Evolutionary conservation across 1,140 invertebrate genomes (phyloP), one percentile per base, ranked within the genome.

Genomic region (Drosophila seguyi): DNA sequence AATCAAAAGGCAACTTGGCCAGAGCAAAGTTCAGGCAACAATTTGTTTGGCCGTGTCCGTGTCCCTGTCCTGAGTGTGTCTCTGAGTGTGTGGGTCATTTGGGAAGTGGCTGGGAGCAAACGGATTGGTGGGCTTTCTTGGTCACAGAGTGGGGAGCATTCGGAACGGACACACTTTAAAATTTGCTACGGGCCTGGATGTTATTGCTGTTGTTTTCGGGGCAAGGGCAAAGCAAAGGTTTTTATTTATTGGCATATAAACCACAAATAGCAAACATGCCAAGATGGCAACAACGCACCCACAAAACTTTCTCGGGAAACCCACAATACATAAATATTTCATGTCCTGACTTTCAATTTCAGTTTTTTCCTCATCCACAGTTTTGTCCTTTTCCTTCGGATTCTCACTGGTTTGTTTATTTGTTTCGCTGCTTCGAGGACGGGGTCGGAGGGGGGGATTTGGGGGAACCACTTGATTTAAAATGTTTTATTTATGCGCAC

Each of bases 181-280:
- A 86, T 85, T 80, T 55, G 52, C 20, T 38, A 14, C n/a, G 14
- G 50, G 50, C 31, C 50, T 59, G 8, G n/a, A 68, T 84, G 76
- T 65, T 72, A 45, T 16, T 50, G 47, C 65, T 85, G 81, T 65
- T 71, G 53, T 18, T 52, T 45, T 18, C 10, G 48, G 59, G 73
- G 39, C 53, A 16, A 67, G 74, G 83, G 75, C 71, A 86, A 86
- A 79, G 83, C 71, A 86, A 86, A 87, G 83, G 83, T 86, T 86
- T 86, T 86, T 86, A 86, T 86, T 86, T 86, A 86, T 86, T 87
- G 83, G 83, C 83, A 87, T 87, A 87, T 86, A 86, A 86, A 87
- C 83, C 83, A 87, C 83, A 86, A 87, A 86, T 86, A 77, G 79
- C 83, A 86, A 86, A 86, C 79, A 87, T 79, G 83, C 79, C 83